Conservation (phyloP, 2,797 vertebrate genomes). For the Channa striata region DNA sequence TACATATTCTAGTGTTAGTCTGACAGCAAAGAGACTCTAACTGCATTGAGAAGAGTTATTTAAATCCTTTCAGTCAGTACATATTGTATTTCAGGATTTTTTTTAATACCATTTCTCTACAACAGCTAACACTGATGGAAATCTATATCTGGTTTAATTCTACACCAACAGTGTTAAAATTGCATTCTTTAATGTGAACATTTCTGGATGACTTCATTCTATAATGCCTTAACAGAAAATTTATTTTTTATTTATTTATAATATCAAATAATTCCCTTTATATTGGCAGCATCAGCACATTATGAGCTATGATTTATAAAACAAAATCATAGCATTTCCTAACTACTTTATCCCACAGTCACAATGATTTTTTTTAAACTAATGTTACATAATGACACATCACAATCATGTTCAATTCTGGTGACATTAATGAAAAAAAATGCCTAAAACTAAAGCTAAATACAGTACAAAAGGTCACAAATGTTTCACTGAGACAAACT, state of each 20-base stretch:
- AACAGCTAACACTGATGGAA: slow-evolving; percentile 55
- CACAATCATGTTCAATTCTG: slow-evolving; percentile 71
- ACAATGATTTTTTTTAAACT: slow-evolving; percentile 69
- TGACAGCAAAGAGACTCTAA: slow-evolving; percentile 43
- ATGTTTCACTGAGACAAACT: slow-evolving; percentile 63
- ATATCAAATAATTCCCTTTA: slow-evolving; percentile 75
- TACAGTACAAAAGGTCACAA: slow-evolving; percentile 71
- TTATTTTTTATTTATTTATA: slow-evolving; percentile 39
- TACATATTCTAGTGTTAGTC: slow-evolving; percentile 42
- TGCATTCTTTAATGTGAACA: slow-evolving; percentile 60
- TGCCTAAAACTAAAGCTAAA: slow-evolving; percentile 64
- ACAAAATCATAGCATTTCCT: slow-evolving; percentile 50
- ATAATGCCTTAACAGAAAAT: slow-evolving; percentile 50
- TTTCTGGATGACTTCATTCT: slow-evolving; percentile 42
- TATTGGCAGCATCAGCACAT: slow-evolving; percentile 75
- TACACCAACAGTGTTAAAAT: slow-evolving; percentile 69
- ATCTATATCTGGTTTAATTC: slow-evolving; percentile 66
- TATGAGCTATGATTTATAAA: slow-evolving; percentile 51
- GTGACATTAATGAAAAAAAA: slow-evolving; percentile 58
- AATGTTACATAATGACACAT: slow-evolving; percentile 73
- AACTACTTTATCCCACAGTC: slow-evolving; percentile 69
- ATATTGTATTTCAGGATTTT: slow-evolving; percentile 50
- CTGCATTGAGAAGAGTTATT: slow-evolving; percentile 61
- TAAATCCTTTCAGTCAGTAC: slow-evolving; percentile 57
- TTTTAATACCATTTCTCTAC: slow-evolving; percentile 57